Conservation (phyloP, 2,888 invertebrate species). For the Apodemia duryi region DNA sequence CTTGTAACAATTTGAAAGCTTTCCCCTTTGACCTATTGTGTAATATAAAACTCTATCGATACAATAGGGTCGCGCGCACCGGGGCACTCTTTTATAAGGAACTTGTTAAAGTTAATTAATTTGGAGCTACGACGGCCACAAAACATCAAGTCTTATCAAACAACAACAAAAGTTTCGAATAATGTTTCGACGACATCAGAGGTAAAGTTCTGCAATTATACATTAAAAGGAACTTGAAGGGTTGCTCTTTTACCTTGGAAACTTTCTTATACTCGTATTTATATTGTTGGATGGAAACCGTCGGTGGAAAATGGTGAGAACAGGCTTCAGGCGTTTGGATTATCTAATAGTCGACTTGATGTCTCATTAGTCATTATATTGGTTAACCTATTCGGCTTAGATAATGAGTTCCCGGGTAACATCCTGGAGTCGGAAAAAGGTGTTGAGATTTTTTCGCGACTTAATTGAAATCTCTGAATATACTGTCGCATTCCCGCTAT, state of each 20-base stretch:
- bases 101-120: conserved; percentile 37
- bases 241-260: neutral
- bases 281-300: neutral
- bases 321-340: neutral
- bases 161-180: conserved; percentile 12
- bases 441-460: too few species aligned
- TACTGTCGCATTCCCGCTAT: too few species aligned
- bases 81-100: neutral
- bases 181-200: conserved; percentile 17
- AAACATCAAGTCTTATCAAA: conserved; percentile 12
- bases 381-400: too few species aligned
- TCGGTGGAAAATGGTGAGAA: neutral
- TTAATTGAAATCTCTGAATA: too few species aligned
- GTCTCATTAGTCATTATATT: neutral
- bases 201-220: conserved; percentile 16
- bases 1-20: neutral
- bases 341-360: neutral
- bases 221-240: neutral
- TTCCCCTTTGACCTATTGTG: neutral
- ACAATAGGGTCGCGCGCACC: neutral
- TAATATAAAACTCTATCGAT: neutral
- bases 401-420: too few species aligned
- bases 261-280: neutral
- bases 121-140: conserved; percentile 10
- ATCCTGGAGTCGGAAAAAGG: too few species aligned